phyloP scores from a whole-genome alignment of 1,140 invertebrate genomes.

The Drosophila mojavensis region DNA sequence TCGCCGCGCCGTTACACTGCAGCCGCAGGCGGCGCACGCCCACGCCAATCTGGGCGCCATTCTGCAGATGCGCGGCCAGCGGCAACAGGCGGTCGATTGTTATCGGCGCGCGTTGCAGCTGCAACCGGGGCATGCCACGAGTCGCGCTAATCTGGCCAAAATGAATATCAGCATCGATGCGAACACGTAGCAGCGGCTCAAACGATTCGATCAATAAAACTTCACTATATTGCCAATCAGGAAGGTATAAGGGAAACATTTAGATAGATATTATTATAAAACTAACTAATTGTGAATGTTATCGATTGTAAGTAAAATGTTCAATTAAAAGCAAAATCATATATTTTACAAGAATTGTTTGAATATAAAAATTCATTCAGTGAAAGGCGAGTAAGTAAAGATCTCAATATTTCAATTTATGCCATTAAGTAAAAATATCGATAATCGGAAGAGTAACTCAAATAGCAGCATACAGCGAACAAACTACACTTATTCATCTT shows the following conservation, averaged over 20 bases:
- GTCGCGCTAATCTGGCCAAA: constrained; percentile 93
- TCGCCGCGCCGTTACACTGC: constrained; percentile 86
- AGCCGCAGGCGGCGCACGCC: constrained; percentile 88
- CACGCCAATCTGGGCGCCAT: constrained; percentile 97
- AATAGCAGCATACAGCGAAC: too few species aligned
- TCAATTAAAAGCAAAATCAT: neutral
- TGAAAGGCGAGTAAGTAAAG: neutral
- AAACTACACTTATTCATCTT: too few species aligned
- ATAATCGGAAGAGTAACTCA: too few species aligned
- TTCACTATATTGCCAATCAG: neutral
- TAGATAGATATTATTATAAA: constrained; percentile 16
- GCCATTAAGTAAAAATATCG: too few species aligned
- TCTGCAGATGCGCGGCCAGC: constrained; percentile 95
- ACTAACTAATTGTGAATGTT: constrained; percentile 3
- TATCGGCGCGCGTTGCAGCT: constrained; percentile 93
- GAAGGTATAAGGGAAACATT: neutral
- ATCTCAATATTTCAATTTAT: too few species aligned
- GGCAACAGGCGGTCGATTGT: constrained; percentile 91
- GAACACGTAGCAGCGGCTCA: constrained; percentile 39
- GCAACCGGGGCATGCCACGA: constrained; percentile 93
- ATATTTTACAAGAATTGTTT: constrained; percentile 1
- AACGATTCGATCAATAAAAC: too few species aligned
- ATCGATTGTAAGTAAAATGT: neutral
- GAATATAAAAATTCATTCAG: neutral
- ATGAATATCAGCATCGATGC: constrained; percentile 48